Evolutionary conservation across 2,797 vertebrate genomes (phyloP).

Genomic region (Channallabes apus): DNA sequence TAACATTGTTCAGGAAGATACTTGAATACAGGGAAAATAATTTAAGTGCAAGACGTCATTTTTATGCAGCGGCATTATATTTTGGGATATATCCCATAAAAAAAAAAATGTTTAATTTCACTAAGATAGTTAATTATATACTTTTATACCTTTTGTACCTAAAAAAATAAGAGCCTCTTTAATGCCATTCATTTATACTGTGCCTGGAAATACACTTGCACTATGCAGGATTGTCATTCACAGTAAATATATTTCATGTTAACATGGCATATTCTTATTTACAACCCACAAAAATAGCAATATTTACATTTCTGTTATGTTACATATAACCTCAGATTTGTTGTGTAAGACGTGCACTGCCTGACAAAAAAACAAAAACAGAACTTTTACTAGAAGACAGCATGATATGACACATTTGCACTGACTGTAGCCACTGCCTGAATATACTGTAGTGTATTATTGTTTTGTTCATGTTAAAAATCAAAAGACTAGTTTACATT

Average conservation of each 20-base stretch:
- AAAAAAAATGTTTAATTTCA: constrained; percentile 18
- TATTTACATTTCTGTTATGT: constrained; percentile 73
- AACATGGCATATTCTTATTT: constrained; percentile 64
- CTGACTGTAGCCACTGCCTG: not conserved
- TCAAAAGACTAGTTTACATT: not conserved
- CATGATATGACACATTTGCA: not conserved
- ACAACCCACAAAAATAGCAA: constrained; percentile 71
- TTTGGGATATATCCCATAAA: not conserved
- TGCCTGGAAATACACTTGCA: constrained; percentile 52
- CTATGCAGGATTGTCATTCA: constrained; percentile 75
- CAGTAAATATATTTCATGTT: constrained; percentile 66
- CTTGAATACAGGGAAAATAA: not conserved
- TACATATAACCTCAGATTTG: constrained; percentile 46
- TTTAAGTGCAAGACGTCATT: constrained; percentile 7
- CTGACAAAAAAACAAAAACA: not conserved
- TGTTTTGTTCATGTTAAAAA: not conserved
- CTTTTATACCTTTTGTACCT: constrained; percentile 15
- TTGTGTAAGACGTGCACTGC: not conserved
- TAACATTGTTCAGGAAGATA: constrained; percentile 3
- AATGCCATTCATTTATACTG: constrained; percentile 40
- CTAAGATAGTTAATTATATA: constrained; percentile 13
- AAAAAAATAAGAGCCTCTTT: constrained; percentile 52
- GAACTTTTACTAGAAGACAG: not conserved
- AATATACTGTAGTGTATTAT: not conserved
- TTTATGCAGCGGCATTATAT: not conserved